Conservation (phyloP, 2,888 invertebrate genomes). For the Drosophila algonquin region DNA sequence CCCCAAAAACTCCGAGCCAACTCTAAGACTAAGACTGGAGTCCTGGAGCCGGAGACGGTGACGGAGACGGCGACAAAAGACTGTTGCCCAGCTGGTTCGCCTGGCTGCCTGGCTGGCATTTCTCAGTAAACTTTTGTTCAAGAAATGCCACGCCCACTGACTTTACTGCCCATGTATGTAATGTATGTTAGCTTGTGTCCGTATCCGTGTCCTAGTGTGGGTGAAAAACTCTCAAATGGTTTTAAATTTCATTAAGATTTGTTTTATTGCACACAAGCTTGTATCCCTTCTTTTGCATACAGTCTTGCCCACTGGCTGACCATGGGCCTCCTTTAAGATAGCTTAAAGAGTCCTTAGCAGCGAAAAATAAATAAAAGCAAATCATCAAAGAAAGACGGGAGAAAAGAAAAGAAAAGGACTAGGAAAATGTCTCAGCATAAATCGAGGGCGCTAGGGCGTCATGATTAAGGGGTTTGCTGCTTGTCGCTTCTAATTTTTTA, state of each 20-base stretch:
- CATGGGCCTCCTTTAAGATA: not conserved
- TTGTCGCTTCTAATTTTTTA: conserved; percentile 77
- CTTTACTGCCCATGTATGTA: conserved; percentile 17
- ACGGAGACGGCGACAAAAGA: conserved; percentile 15
- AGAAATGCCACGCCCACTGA: conserved; percentile 36
- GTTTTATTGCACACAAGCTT: conserved; percentile 65
- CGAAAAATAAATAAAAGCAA: not conserved
- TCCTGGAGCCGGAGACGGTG: conserved; percentile 6
- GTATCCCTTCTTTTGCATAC: conserved; percentile 50
- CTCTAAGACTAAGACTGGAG: not conserved
- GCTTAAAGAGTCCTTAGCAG: conserved; percentile 14
- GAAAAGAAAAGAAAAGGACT: conserved; percentile 10
- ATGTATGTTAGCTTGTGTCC: conserved; percentile 8
- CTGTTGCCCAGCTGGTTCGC: conserved; percentile 38
- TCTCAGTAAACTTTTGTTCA: conserved; percentile 47
- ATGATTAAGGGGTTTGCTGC: conserved; percentile 76
- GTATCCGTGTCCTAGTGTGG: not conserved
- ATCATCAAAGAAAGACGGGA: conserved; percentile 4
- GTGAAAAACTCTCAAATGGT: conserved; percentile 50
- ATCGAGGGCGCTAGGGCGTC: conserved; percentile 75
- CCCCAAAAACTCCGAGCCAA: conserved; percentile 12
- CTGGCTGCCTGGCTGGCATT: conserved; percentile 53
- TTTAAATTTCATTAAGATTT: conserved; percentile 74
- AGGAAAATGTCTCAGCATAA: conserved; percentile 56
- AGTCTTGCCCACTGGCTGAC: not conserved